Base-by-base conservation (phyloP, 2,888 invertebrate genomes). In the Phyto melanocephala region DNA sequence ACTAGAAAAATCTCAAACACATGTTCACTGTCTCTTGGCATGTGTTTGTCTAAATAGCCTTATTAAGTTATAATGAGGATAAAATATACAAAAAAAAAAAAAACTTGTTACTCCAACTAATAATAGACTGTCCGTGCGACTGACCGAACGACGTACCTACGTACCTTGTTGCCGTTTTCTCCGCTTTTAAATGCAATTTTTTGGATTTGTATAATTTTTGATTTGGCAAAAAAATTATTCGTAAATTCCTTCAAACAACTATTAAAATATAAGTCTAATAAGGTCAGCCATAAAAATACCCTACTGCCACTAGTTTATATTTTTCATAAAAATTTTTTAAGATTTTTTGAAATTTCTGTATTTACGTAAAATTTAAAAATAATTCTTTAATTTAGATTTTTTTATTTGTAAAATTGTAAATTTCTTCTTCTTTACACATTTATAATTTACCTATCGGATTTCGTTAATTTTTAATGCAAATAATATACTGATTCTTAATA, bases 21-120 rank as follows among this genome's bases (percentile, higher is more conserved):
- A 67, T 67, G 79, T 72, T 47, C 58, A 50, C 52, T 79, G 13
- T 67, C 13, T 52, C 20, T 50, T 22, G 62, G 63, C 35, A 11
- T 33, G 67, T 58, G 47, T 72, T 40, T 56, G 8, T 60, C 52
- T 17, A 71, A 65, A 65, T 52, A 54, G 65, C 60, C 80, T 67
- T 77, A 81, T 81, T 82, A 77, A 81, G 67, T 72, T 81, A 72
- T 77, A 77, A 81, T 81, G 76, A 79, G 79, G 65, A 67, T 70
- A 40, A 75, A 71, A 82, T 79, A 75, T 71, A 74, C 74, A 17
- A 63, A 52, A 60, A 6, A 3, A 17, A 52, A 40, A 35, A 68
- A n/a, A 45, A 60, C 35, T 72, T 52, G 67, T 75, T 65, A 22
- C 58, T 67, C 15, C n/a, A 37, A 42, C 50, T 45, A 54, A 54